A percentile compares a stretch with the other conserved stretches of the same genome.
Evolutionary conservation across 2,113 vertebrate species (phyloP).

Genomic region (Oncorhynchus mykiss): DNA sequence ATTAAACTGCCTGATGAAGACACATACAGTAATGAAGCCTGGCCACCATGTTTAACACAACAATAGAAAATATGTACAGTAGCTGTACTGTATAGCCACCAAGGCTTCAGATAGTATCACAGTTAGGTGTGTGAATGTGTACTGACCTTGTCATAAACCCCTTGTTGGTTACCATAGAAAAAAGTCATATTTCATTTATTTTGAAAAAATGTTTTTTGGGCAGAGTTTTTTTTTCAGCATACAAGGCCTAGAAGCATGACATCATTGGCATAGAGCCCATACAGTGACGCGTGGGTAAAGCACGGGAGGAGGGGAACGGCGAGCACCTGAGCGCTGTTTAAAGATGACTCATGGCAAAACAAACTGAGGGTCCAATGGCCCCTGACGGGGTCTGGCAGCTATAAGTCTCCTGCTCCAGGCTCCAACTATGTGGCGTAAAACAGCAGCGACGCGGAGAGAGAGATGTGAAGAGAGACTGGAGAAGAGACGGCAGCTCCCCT

Average conservation of each 20-base stretch:
- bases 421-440: conserved; percentile 55
- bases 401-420: background rate
- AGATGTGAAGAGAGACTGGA: background rate
- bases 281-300: conserved; percentile 31
- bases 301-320: conserved; percentile 21
- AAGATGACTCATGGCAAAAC: conserved; percentile 69
- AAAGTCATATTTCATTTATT: conserved; percentile 15
- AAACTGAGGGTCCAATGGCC: conserved; percentile 56
- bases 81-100: no score
- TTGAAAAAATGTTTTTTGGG: conserved; percentile 22
- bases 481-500: conserved; percentile 2
- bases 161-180: conserved; percentile 42
- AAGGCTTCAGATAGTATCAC: no score
- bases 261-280: conserved; percentile 3
- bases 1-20: conserved; percentile 39
- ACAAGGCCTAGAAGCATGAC: background rate
- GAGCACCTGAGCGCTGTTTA: conserved; percentile 67
- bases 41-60: no score
- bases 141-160: no score
- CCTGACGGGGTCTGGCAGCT: conserved; percentile 54
- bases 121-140: no score
- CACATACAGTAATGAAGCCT: conserved; percentile 21
- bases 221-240: no score
- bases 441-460: conserved; percentile 46
- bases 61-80: no score